Evolutionary conservation across 1,140 invertebrate genomes (phyloP), one percentile per base, ranked within the genome.

Genomic region (Ceratitis capitata): DNA sequence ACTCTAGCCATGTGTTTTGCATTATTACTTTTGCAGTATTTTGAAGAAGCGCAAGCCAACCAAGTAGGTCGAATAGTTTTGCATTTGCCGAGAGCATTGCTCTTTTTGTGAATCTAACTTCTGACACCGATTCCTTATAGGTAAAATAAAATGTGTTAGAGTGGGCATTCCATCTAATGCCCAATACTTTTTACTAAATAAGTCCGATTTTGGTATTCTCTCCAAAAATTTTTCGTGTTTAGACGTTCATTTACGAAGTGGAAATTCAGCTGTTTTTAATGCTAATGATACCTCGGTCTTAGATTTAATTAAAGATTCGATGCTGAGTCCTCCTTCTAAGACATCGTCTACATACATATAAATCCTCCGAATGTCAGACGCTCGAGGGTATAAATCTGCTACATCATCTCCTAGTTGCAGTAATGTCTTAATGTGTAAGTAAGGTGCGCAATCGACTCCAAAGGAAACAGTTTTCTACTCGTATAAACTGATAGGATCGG

Each of bases 131-230:
- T n/a, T n/a, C n/a, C n/a, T n/a, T n/a, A n/a, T n/a, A n/a, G n/a
- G n/a, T n/a, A n/a, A n/a, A n/a, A n/a, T n/a, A n/a, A n/a, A n/a
- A n/a, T n/a, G n/a, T n/a, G n/a, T n/a, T n/a, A n/a, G n/a, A 53
- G 10, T 6, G 26, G 1, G 84, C 84, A 29, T 85, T 85, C 64
- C 84, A 53, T 9, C 84, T 42, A 26, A 85, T 85, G 7, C 84
- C 84, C 7, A 85, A 7, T 1, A 42, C 69, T 26, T 85, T 85
- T 14, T n/a, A 69, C n/a, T n/a, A n/a, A n/a, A n/a, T n/a, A n/a
- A n/a, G n/a, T n/a, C 42, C 5, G 16, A 23, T 29, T 39, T 69
- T 14, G 26, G 64, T 51, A 69, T 47, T 2, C 26, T 32, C 49
- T 35, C 9, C 32, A 64, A n/a, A 32, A 64, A 9, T 64, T 12